These are phyloP conservation scores for Cryptoleucopteryx plumbea DNA, from an alignment of 2,113 vertebrate species.

Conservation along the genomic window DNA sequence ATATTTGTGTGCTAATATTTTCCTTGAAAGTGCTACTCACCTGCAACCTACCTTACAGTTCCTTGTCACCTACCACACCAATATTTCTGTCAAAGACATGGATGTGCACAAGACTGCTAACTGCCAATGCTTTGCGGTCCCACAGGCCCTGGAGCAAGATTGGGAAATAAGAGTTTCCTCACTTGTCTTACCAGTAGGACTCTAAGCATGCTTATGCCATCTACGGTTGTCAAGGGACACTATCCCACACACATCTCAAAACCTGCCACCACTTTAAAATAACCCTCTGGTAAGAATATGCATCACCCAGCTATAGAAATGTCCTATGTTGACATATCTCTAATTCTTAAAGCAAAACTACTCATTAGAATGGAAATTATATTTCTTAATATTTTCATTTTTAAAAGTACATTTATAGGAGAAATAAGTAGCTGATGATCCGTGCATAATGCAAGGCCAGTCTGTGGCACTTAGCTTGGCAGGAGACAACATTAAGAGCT, in stretches of 20 bases:
- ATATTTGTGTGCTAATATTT: background rate
- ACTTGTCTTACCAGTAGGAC: background rate
- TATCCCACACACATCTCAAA: background rate
- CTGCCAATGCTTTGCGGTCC: background rate
- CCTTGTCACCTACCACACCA: background rate
- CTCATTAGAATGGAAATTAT: background rate
- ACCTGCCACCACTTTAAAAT: background rate
- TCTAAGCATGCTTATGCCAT: background rate
- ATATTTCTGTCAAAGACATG: background rate
- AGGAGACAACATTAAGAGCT: background rate
- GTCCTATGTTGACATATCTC: background rate
- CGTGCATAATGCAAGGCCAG: background rate
- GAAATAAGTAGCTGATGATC: background rate
- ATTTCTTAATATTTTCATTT: background rate
- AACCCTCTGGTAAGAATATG: background rate
- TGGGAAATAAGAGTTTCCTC: background rate
- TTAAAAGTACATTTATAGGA: background rate
- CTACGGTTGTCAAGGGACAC: background rate
- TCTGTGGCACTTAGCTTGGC: background rate
- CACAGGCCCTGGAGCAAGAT: background rate
- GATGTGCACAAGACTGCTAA: background rate
- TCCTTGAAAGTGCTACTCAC: background rate
- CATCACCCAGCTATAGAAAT: background rate
- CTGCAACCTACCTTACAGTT: background rate
- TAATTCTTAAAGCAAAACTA: background rate